Evolutionary conservation across 2,888 invertebrate genomes (phyloP), one percentile per base, ranked within the genome.

Genomic region (Lasius fuliginosus): DNA sequence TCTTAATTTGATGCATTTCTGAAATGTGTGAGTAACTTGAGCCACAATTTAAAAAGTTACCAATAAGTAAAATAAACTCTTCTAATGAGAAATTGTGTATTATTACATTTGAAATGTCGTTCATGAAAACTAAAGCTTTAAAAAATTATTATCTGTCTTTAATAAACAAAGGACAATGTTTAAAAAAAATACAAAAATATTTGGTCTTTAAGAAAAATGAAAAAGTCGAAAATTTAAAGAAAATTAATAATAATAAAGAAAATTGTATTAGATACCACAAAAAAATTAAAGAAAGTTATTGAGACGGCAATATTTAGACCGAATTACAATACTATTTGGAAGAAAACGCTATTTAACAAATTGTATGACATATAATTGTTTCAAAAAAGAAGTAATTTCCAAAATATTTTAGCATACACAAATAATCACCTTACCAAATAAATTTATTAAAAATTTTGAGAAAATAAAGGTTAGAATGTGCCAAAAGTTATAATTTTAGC

Each of bases 41-140:
- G 5, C 12, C 1, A 40, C 42, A 23, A 53, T 60, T 58, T 18
- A 23, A 68, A 46, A 68, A 68, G 67, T 83, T 69, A 68, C 40
- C 69, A 5, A 36, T 82, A 60, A 56, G 60, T 42, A 60, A 74
- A 71, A 74, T 33, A n/a, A 42, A n/a, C 4, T 12, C 18, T 74
- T 53, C 2, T 60, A 12, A 8, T 30, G 27, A 36, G 42, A 56
- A 73, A 36, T n/a, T 58, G 5, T 69, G 9, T 64, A 40, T n/a
- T 73, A 36, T 33, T 69, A n/a, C 8, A 74, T 58, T 58, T 53
- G 27, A 3, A 27, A 74, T 42, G n/a, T 36, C n/a, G 36, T 36
- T 18, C 9, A 18, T 30, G 6, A 3, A 3, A 60, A 40, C n/a
- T 42, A 42, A 73, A 71, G 2, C 56, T 71, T 36, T 49, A 53